Evolutionary conservation across 2,888 invertebrate species (phyloP), one percentile per base, ranked within the genome.

Genomic region (Aporophyla lueneburgensis): DNA sequence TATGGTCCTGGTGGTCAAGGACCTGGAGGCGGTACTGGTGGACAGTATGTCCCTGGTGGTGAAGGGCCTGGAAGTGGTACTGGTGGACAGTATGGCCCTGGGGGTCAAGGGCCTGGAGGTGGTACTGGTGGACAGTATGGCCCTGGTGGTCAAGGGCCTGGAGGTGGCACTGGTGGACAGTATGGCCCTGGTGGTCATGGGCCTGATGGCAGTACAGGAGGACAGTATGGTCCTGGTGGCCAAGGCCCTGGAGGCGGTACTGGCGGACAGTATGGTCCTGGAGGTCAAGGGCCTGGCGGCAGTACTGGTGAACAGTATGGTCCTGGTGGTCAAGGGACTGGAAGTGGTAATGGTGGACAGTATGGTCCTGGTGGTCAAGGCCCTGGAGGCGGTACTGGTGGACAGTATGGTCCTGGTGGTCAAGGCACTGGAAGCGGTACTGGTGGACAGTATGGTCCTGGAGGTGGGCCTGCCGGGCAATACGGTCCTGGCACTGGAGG

Each of bases 271-370:
- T 54, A 49, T 33, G 68, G 69, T 14, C 40, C 65, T 2, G 72
- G 54, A 27, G 74, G 75, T 21, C 56, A 58, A 3, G 74, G 76
- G 1, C 14, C 33, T 3, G 61, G 61, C 49, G 33, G 54, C 0
- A 51, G 73, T 6, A 62, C 70, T 0, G 78, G 80, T 24, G 85
- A 75, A 0, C 80, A 75, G 65, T 81, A 74, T 58, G 76, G 65
- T 1, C 71, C 70, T 68, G 74, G 76, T 1, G 77, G 76, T 9
- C 7, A 6, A 9, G 51, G 51, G 10, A 53, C 80, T 21, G 76
- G 61, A 33, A 71, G 66, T 59, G 69, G 69, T 16, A 49, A 54
- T 2, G 33, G 33, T 10, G 72, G 68, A 6, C 73, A 68, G 73
- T 73, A 58, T 66, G 69, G 69, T 1, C 74, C 79, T 2, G 33